phyloP scores from a whole-genome alignment of 2,888 invertebrate species.

The Tiliacea citrago region DNA sequence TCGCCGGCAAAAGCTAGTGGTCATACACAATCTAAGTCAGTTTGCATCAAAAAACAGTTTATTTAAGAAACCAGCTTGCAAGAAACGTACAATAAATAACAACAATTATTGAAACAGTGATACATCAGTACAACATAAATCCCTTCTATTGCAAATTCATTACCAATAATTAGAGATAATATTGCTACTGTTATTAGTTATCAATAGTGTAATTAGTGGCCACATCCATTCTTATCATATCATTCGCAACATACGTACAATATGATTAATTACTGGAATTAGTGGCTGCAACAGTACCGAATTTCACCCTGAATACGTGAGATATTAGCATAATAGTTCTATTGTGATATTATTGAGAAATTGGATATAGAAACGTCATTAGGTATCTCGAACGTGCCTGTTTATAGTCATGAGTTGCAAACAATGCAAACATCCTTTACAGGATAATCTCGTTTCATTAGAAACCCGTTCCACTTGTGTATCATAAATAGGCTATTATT shows the following conservation, averaged over 20 bases:
- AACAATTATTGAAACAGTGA: not conserved
- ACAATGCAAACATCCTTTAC: not conserved
- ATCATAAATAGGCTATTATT: not conserved
- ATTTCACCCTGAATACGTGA: constrained; percentile 12
- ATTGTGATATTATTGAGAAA: constrained; percentile 22
- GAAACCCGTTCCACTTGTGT: not conserved
- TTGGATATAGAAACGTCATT: constrained; percentile 14
- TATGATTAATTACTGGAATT: constrained; percentile 49
- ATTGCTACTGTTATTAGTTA: not conserved
- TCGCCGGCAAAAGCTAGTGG: not conserved
- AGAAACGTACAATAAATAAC: not conserved
- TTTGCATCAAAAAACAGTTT: no score
- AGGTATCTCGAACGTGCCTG: not conserved
- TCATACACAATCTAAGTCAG: not conserved
- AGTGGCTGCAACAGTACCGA: constrained; percentile 2
- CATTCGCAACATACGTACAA: not conserved
- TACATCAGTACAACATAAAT: not conserved
- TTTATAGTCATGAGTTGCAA: not conserved
- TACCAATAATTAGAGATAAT: constrained; percentile 3
- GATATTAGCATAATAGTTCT: constrained; percentile 18
- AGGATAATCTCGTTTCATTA: not conserved
- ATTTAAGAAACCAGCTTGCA: no score
- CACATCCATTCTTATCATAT: constrained; percentile 1
- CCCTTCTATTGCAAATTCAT: not conserved
- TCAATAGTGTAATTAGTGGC: not conserved